phyloP scores from a whole-genome alignment of 2,113 vertebrate genomes.

The Trematocara variabile region DNA sequence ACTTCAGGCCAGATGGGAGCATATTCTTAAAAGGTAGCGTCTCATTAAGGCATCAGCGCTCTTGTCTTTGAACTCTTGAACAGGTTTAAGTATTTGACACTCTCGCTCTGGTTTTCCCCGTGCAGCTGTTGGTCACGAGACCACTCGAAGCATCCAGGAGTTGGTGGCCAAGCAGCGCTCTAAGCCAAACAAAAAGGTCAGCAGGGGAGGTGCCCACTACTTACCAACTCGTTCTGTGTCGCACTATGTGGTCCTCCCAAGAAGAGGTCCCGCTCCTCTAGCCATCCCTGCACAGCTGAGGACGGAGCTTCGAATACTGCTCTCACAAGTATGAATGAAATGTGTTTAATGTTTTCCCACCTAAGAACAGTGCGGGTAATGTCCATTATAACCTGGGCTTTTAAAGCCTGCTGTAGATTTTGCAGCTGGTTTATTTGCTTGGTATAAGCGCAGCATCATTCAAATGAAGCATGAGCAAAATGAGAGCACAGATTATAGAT shows the following conservation, averaged over 20 bases:
- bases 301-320: slow-evolving; percentile 79
- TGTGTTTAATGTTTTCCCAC: background rate
- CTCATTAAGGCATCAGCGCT: background rate
- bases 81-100: background rate
- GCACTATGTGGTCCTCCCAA: slow-evolving; percentile 36
- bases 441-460: fast-evolving
- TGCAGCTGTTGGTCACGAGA: slow-evolving; percentile 80
- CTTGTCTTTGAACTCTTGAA: background rate
- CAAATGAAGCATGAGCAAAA: background rate
- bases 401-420: background rate
- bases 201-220: background rate
- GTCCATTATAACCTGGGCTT: background rate
- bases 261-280: slow-evolving; percentile 54
- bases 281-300: slow-evolving; percentile 77
- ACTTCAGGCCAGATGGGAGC: slow-evolving; percentile 51
- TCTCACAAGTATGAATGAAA: slow-evolving; percentile 59
- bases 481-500: background rate
- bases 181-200: slow-evolving; percentile 10
- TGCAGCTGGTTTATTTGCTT: background rate
- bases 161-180: slow-evolving; percentile 82
- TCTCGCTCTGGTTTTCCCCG: background rate
- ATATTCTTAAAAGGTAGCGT: slow-evolving; percentile 76
- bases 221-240: background rate
- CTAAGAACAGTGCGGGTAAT: background rate
- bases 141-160: slow-evolving; percentile 77